Percentiles rank a stretch among this genome's conserved stretches.
phyloP scores from a whole-genome alignment of 1,140 invertebrate genomes.

The Archegozetes longisetosus region DNA sequence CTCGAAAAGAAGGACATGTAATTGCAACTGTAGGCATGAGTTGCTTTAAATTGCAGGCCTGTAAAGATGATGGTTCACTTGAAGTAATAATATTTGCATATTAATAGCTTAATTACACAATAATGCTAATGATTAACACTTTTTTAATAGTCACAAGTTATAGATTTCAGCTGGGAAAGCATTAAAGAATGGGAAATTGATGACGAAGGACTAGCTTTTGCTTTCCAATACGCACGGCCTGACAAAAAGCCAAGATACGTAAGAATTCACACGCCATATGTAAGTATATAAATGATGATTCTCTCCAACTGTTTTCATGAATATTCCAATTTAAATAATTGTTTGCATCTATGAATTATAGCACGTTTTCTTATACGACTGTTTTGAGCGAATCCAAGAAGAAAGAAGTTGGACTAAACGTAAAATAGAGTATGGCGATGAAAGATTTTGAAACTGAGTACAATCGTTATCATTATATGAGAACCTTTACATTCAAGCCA shows the following conservation, averaged over 20 bases:
- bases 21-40: constrained; percentile 54
- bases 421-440: background rate
- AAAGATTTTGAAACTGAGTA: background rate
- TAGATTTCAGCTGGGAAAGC: constrained; percentile 64
- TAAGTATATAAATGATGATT: constrained; percentile 35
- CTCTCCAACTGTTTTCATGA: constrained; percentile 9
- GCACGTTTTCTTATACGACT: constrained; percentile 82
- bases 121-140: background rate
- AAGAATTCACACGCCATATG: constrained; percentile 78
- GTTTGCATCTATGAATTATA: constrained; percentile 36
- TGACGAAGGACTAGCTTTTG: constrained; percentile 75
- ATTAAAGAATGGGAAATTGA: constrained; percentile 71
- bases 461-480: background rate
- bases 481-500: background rate
- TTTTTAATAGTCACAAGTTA: constrained; percentile 49
- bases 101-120: background rate
- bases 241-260: constrained; percentile 67
- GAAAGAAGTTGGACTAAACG: constrained; percentile 35
- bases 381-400: constrained; percentile 82
- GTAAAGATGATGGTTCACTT: constrained; percentile 62
- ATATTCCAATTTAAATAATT: constrained; percentile 6
- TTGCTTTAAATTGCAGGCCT: constrained; percentile 68
- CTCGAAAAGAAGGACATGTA: constrained; percentile 76
- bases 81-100: constrained; percentile 39
- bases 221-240: constrained; percentile 63